Conservation (phyloP, 2,888 invertebrate species). For the Ornithoptera alexandrae region DNA sequence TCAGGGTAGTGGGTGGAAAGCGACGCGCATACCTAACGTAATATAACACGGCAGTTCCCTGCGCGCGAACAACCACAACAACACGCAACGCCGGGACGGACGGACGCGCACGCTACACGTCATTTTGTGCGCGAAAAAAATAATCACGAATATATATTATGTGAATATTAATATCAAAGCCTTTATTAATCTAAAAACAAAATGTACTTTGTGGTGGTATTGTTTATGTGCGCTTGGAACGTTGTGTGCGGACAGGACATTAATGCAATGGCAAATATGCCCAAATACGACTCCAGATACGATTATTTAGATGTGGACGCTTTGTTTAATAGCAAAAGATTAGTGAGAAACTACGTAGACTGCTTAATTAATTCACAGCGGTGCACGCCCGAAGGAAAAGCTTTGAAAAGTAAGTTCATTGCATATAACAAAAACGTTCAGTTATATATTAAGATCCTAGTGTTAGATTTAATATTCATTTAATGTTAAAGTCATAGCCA, state of each 20-base stretch:
- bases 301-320: conserved; percentile 85
- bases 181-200: conserved; percentile 34
- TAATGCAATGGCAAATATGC: conserved; percentile 58
- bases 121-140: conserved; percentile 34
- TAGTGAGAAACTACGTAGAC: conserved; percentile 85
- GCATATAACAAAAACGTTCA: not conserved
- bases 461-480: not conserved
- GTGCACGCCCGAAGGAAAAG: conserved; percentile 86
- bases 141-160: conserved; percentile 25
- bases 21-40: conserved; percentile 32
- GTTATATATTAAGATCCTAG: not conserved
- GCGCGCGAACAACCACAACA: conserved; percentile 45
- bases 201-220: conserved; percentile 58
- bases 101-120: conserved; percentile 43
- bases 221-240: conserved; percentile 53
- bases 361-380: conserved; percentile 84
- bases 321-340: conserved; percentile 83
- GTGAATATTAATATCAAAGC: conserved; percentile 32
- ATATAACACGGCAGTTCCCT: conserved; percentile 34
- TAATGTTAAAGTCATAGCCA: not conserved
- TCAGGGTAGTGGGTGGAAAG: conserved; percentile 32
- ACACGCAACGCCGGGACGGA: conserved; percentile 39
- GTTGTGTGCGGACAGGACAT: conserved; percentile 56
- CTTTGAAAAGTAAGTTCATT: conserved; percentile 84
- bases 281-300: conserved; percentile 79